A percentile compares a stretch with the other conserved stretches of the same genome.
Evolutionary conservation across 2,888 invertebrate genomes (phyloP).

Genomic region (Mesochorus sp.): DNA sequence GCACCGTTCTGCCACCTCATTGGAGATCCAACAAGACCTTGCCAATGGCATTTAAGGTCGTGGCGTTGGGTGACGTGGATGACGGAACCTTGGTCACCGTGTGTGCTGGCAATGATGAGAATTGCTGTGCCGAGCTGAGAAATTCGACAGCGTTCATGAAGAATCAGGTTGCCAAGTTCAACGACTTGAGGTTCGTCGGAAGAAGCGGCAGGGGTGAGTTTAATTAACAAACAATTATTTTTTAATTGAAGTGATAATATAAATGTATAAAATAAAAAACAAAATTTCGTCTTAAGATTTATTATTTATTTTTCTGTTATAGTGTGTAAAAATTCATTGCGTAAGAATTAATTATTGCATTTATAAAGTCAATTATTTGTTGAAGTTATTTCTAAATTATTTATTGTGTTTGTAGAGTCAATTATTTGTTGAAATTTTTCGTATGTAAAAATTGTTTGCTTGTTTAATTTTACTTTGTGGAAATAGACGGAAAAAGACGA

Average conservation of each 20-base stretch:
- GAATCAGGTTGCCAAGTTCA: conserved; percentile 98
- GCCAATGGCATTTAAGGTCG: conserved; percentile 97
- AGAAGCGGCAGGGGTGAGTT: conserved; percentile 96
- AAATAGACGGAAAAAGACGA: not conserved
- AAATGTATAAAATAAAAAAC: too few species aligned
- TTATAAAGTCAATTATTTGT: too few species aligned
- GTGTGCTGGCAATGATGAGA: conserved; percentile 98
- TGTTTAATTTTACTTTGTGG: not conserved
- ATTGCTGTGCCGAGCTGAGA: conserved; percentile 95
- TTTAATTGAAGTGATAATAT: too few species aligned
- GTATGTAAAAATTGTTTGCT: too few species aligned
- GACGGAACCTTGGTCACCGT: conserved; percentile 98
- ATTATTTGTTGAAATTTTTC: too few species aligned
- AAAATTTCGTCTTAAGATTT: too few species aligned
- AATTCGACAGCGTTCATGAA: conserved; percentile 98
- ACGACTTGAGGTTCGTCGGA: conserved; percentile 98
- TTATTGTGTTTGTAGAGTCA: too few species aligned
- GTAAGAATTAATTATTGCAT: too few species aligned
- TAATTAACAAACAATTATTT: not conserved
- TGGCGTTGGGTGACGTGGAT: conserved; percentile 94
- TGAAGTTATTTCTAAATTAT: too few species aligned
- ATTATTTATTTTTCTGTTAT: too few species aligned
- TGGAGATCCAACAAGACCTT: conserved; percentile 99
- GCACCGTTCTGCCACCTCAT: conserved; percentile 95
- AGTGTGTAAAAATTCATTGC: too few species aligned